Percentiles rank a stretch among this genome's conserved stretches.
Conservation (phyloP, 2,888 invertebrate species). For the Megastigmus dorsalis region DNA sequence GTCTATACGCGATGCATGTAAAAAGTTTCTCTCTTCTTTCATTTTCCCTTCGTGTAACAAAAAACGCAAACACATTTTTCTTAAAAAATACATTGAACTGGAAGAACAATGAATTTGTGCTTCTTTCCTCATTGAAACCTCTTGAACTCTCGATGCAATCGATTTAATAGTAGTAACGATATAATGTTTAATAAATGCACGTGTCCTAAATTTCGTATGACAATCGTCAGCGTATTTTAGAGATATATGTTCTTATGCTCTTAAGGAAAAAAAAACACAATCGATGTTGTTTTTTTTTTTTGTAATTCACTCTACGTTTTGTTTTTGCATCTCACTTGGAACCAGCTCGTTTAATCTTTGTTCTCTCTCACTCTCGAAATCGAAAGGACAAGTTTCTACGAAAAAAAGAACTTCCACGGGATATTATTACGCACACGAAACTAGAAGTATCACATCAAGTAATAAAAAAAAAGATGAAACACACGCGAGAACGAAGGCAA, state of each 20-base stretch:
- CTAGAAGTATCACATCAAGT: constrained; percentile 70
- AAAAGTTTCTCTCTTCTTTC: constrained; percentile 40
- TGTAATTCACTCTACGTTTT: constrained; percentile 16
- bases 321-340: constrained; percentile 37
- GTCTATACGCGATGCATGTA: constrained; percentile 17
- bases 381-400: constrained; percentile 34
- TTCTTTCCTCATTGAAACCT: constrained; percentile 31
- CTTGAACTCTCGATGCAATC: constrained; percentile 47
- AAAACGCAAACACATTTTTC: constrained; percentile 29
- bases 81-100: constrained; percentile 35
- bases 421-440: constrained; percentile 63
- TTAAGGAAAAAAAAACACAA: constrained; percentile 27
- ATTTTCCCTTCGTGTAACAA: constrained; percentile 31
- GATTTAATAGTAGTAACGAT: constrained; percentile 51
- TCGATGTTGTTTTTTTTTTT: constrained; percentile 12
- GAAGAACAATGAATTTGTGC: constrained; percentile 40
- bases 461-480: constrained; percentile 62
- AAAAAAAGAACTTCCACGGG: constrained; percentile 46
- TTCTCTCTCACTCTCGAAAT: constrained; percentile 14
- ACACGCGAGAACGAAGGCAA: constrained; percentile 65
- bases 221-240: constrained; percentile 73
- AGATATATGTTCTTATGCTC: constrained; percentile 57
- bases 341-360: constrained; percentile 49
- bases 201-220: constrained; percentile 69
- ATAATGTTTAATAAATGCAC: constrained; percentile 72